Percentiles rank a stretch among this genome's conserved stretches.
Evolutionary conservation across 1,140 invertebrate species (phyloP).

Genomic region (Drosophila dunni): DNA sequence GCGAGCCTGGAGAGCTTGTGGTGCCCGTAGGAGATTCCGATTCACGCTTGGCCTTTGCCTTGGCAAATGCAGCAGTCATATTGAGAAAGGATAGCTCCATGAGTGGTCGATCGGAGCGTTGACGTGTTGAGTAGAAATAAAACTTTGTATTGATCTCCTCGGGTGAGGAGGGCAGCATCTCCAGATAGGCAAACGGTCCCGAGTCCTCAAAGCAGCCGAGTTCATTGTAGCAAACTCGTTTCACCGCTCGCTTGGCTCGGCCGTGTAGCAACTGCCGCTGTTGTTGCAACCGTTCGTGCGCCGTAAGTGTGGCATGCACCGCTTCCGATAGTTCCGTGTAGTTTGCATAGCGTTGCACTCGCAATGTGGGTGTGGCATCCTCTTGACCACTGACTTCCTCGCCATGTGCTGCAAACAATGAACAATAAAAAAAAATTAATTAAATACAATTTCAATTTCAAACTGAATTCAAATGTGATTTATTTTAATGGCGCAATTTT

Average conservation of each 20-base stretch:
- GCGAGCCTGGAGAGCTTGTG: conserved; percentile 9
- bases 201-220: conserved; percentile 97
- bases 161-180: conserved; percentile 94
- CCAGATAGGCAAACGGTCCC: conserved; percentile 95
- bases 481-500: conserved; percentile 15
- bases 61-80: conserved; percentile 86
- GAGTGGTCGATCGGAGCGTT: conserved; percentile 87
- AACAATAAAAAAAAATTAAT: conserved; percentile 5
- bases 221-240: conserved; percentile 94
- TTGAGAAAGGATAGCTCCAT: conserved; percentile 89
- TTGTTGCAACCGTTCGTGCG: conserved; percentile 55
- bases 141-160: conserved; percentile 94
- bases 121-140: conserved; percentile 88
- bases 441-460: background rate
- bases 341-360: conserved; percentile 33
- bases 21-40: conserved; percentile 29
- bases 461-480: conserved; percentile 8
- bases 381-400: conserved; percentile 44
- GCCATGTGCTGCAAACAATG: conserved; percentile 37
- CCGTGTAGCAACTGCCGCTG: conserved; percentile 39
- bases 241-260: conserved; percentile 87
- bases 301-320: conserved; percentile 62
- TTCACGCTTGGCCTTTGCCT: conserved; percentile 57
- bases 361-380: conserved; percentile 32
- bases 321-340: conserved; percentile 67